phyloP scores from a whole-genome alignment of 2,888 invertebrate species.

The Rhagophthalmus giganteus region DNA sequence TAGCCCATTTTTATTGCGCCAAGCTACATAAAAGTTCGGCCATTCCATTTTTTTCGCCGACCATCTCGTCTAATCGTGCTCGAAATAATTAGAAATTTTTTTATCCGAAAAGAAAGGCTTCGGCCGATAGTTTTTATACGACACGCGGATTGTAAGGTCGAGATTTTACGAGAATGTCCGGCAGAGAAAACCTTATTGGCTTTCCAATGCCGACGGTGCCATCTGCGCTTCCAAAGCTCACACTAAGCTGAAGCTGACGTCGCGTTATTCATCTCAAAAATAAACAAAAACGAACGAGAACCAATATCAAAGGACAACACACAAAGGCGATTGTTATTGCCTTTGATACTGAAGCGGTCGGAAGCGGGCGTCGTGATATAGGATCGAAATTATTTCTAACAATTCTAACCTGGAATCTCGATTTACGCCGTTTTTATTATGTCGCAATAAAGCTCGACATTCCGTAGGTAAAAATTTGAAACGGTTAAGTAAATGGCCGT shows the following conservation, averaged over 20 bases:
- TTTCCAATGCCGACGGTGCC: slow-evolving; percentile 13
- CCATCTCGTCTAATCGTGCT: slow-evolving; percentile 14
- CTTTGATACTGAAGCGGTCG: slow-evolving; percentile 15
- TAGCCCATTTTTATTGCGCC: slow-evolving; percentile 18
- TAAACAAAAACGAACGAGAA: slow-evolving; percentile 21
- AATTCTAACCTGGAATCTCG: too few relatives aligned
- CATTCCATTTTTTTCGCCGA: slow-evolving; percentile 14
- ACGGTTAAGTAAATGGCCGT: too few relatives aligned
- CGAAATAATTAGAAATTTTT: slow-evolving; percentile 20
- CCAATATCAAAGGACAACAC: slow-evolving; percentile 27
- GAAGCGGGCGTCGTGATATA: slow-evolving; percentile 8
- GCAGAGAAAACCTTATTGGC: slow-evolving; percentile 20
- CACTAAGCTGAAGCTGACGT: slow-evolving; percentile 20
- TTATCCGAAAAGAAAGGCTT: slow-evolving; percentile 8
- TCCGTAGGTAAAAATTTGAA: too few relatives aligned
- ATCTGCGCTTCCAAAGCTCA: slow-evolving; percentile 18
- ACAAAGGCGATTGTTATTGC: slow-evolving; percentile 21
- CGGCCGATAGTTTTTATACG: slow-evolving; percentile 11
- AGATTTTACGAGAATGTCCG: slow-evolving; percentile 14
- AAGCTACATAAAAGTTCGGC: slow-evolving; percentile 11
- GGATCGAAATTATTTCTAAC: slow-evolving; percentile 17
- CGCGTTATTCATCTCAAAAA: slow-evolving; percentile 23
- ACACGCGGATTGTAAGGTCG: slow-evolving; percentile 6
- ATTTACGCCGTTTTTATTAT: too few relatives aligned
- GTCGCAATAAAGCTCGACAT: too few relatives aligned